phyloP scores from a whole-genome alignment of 2,797 vertebrate genomes.

The Phataginus tricuspis region DNA sequence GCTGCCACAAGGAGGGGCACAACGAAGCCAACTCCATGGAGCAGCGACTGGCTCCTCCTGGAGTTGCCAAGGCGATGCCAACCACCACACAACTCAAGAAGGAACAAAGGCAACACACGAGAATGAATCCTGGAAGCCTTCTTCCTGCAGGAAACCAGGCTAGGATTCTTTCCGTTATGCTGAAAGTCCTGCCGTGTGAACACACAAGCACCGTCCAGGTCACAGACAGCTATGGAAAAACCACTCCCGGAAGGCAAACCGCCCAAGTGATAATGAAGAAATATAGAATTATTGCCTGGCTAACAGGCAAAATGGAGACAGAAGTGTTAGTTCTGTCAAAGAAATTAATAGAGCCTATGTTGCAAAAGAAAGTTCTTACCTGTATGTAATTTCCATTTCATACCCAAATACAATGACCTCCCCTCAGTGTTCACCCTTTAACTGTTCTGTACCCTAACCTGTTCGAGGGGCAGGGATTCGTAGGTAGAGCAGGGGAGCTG shows the following conservation, averaged over 20 bases:
- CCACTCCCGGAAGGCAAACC: not conserved
- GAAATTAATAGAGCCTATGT: not conserved
- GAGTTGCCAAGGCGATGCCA: constrained; percentile 70
- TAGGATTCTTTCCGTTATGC: constrained; percentile 39
- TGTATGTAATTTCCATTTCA: constrained; percentile 23
- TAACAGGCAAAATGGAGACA: constrained; percentile 26
- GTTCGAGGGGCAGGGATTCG: not conserved
- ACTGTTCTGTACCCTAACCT: not conserved
- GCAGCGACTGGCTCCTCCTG: not conserved
- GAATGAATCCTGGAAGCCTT: not conserved
- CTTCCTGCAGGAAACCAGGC: constrained; percentile 46
- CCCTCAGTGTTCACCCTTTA: not conserved
- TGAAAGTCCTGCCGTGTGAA: constrained; percentile 34
- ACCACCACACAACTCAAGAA: not conserved
- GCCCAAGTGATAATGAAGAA: constrained; percentile 59
- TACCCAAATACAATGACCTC: constrained; percentile 17
- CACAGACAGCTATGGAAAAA: constrained; percentile 28
- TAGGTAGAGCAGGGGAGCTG: not conserved
- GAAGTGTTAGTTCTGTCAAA: not conserved
- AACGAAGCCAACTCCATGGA: constrained; percentile 17
- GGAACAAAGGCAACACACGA: constrained; percentile 52
- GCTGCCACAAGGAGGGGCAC: constrained; percentile 49
- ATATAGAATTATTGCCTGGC: constrained; percentile 27
- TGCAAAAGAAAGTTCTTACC: constrained; percentile 10
- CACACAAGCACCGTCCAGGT: constrained; percentile 56